Conservation (phyloP, 2,888 invertebrate species). For the Agrypnus murinus region DNA sequence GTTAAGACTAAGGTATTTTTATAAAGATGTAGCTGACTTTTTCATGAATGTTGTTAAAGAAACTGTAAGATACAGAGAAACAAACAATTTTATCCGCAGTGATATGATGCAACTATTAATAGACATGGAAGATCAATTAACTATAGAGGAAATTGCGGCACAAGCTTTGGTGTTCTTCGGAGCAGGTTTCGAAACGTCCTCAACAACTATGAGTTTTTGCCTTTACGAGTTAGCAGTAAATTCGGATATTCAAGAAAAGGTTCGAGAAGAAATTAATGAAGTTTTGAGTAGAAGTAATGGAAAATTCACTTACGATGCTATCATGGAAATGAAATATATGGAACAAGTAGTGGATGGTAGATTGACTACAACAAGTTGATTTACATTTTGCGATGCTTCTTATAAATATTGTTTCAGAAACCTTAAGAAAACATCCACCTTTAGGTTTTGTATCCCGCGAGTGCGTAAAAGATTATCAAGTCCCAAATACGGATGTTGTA, state of each 20-base stretch:
- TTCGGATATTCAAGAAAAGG: too few species aligned
- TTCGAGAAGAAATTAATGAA: neutral
- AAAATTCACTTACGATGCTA: neutral
- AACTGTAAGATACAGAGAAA: constrained; percentile 1
- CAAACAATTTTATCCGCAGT: neutral
- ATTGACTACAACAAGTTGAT: too few species aligned
- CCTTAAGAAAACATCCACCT: too few species aligned
- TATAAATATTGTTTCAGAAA: too few species aligned
- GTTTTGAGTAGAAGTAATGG: neutral
- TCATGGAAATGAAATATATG: neutral
- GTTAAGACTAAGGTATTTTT: neutral
- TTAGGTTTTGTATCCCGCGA: too few species aligned
- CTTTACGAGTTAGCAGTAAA: neutral
- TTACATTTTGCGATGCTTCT: too few species aligned
- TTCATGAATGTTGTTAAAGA: constrained; percentile 5
- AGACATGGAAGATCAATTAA: neutral
- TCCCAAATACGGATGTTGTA: too few species aligned
- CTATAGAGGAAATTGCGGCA: neutral
- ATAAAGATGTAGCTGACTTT: neutral
- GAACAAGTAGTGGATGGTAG: constrained; percentile 3
- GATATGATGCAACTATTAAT: constrained; percentile 4
- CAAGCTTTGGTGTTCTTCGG: neutral
- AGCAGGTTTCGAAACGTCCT: neutral
- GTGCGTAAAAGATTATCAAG: too few species aligned
- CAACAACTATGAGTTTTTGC: neutral